Evolutionary conservation across 2,888 invertebrate genomes (phyloP).

Genomic region (Calliopum simillimum): DNA sequence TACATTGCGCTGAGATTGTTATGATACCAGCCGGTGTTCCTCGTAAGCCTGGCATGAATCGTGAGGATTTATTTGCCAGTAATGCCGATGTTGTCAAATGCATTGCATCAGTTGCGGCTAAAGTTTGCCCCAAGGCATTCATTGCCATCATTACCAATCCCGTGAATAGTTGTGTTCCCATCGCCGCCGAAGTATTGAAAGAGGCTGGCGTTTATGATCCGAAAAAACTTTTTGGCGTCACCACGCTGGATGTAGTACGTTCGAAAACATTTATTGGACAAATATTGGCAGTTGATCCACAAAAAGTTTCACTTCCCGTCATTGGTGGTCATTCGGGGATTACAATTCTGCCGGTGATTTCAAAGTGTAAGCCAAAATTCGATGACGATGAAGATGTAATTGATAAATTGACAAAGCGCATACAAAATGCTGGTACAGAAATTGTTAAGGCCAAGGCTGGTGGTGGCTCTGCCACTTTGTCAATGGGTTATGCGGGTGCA

Average conservation of each 20-base stretch:
- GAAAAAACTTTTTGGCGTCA: conserved; percentile 90
- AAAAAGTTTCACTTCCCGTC: conserved; percentile 85
- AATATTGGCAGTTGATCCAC: conserved; percentile 85
- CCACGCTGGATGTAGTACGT: conserved; percentile 95
- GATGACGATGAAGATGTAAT: conserved; percentile 81
- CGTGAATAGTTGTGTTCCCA: conserved; percentile 96
- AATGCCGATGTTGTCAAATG: conserved; percentile 94
- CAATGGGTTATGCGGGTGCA: conserved; percentile 96
- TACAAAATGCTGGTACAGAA: conserved; percentile 98
- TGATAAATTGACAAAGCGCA: conserved; percentile 84
- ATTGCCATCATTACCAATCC: conserved; percentile 96
- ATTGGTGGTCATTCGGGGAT: conserved; percentile 97
- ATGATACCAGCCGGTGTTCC: conserved; percentile 97
- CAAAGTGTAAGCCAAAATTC: conserved; percentile 85
- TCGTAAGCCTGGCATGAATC: conserved; percentile 95
- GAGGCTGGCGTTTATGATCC: conserved; percentile 82
- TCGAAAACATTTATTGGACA: conserved; percentile 92
- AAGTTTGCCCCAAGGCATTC: conserved; percentile 87
- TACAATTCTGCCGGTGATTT: conserved; percentile 95
- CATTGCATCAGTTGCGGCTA: conserved; percentile 79
- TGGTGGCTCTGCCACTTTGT: conserved; percentile 95
- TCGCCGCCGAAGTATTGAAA: conserved; percentile 91
- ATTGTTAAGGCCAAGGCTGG: conserved; percentile 91
- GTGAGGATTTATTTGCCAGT: conserved; percentile 94
- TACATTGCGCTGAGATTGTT: conserved; percentile 83